A percentile compares a stretch with the other conserved stretches of the same genome.
Evolutionary conservation across 2,888 invertebrate genomes (phyloP).

Genomic region (Tinea trinotella): DNA sequence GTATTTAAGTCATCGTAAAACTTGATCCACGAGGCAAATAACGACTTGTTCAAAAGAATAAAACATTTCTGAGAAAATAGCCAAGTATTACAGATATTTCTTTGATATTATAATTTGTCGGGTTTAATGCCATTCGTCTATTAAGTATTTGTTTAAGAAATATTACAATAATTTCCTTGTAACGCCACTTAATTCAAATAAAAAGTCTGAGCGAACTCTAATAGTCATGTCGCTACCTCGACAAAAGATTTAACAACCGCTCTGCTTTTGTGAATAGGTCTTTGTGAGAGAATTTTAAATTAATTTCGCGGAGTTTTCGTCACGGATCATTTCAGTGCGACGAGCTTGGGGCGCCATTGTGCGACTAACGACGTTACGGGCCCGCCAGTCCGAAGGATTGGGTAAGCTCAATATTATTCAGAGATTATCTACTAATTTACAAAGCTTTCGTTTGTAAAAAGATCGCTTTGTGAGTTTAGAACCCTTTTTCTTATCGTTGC

Average conservation of each 20-base stretch:
- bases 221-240: slow-evolving; percentile 30
- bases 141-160: background rate
- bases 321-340: slow-evolving; percentile 48
- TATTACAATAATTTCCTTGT: slow-evolving; percentile 22
- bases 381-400: slow-evolving; percentile 35
- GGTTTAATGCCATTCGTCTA: slow-evolving; percentile 22
- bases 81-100: background rate
- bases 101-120: slow-evolving; percentile 20
- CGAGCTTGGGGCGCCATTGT: slow-evolving; percentile 39
- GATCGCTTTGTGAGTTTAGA: slow-evolving; percentile 30
- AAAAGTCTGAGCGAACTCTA: slow-evolving; percentile 15
- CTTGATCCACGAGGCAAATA: too few relatives aligned
- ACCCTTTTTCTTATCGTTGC: slow-evolving; percentile 12
- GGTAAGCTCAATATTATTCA: slow-evolving; percentile 42
- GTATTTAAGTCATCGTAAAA: background rate
- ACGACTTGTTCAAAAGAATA: background rate
- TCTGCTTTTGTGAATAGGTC: slow-evolving; percentile 29
- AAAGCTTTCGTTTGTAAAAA: slow-evolving; percentile 20
- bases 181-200: slow-evolving; percentile 24
- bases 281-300: slow-evolving; percentile 47
- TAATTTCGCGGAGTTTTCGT: slow-evolving; percentile 52
- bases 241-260: slow-evolving; percentile 43
- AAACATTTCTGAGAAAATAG: background rate
- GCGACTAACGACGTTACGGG: slow-evolving; percentile 48
- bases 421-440: slow-evolving; percentile 27